A percentile compares a stretch with the other conserved stretches of the same genome.
Evolutionary conservation across 1,140 invertebrate genomes (phyloP).

Genomic region (Steinernema khuongi): DNA sequence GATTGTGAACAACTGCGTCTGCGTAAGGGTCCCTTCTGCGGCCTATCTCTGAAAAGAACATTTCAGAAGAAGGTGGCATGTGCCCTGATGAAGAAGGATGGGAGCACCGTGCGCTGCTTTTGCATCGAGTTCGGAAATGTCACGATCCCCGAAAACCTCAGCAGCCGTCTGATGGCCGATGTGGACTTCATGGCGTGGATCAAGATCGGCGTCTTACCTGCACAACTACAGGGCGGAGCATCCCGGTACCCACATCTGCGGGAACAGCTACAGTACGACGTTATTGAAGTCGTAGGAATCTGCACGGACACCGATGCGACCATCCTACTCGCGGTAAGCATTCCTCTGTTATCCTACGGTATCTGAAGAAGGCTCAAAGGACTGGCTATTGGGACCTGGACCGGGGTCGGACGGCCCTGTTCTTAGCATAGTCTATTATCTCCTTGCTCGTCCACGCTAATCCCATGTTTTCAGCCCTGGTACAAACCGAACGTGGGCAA

Average conservation of each 20-base stretch:
- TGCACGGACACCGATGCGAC: background rate
- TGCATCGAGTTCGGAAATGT: background rate
- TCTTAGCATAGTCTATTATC: no score
- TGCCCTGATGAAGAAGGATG: background rate
- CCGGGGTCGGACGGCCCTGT: background rate
- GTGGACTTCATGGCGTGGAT: slow-evolving; percentile 4
- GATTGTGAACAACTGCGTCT: background rate
- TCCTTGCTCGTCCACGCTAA: no score
- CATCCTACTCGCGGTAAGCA: no score
- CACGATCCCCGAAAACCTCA: background rate
- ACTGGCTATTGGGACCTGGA: background rate
- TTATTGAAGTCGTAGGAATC: background rate
- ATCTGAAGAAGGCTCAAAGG: no score
- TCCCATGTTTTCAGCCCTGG: background rate
- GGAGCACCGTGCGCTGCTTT: background rate
- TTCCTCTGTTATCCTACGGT: no score
- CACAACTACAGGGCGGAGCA: no score
- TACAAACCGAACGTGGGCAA: background rate
- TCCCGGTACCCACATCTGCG: background rate
- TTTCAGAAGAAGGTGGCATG: background rate
- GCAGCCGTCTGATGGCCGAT: background rate
- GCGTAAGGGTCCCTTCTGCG: background rate
- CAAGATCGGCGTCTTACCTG: no score
- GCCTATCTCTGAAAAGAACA: background rate
- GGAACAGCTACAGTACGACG: background rate